phyloP scores from a whole-genome alignment of 35 echinoderm and acorn worm genomes.

The Apostichopus parvimensis region DNA sequence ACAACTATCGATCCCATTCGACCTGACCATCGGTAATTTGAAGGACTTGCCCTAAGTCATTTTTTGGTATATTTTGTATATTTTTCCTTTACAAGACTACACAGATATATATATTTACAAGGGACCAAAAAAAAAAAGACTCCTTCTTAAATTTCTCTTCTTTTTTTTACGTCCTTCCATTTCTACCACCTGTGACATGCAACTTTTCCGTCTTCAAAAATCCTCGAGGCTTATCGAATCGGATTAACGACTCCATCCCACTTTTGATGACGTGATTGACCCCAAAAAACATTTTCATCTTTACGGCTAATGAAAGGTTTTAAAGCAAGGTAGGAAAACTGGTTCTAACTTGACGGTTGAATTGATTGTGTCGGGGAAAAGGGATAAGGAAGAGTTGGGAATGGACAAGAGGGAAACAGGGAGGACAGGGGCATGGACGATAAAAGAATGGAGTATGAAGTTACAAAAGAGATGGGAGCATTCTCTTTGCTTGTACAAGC shows the following conservation, averaged over 20 bases:
- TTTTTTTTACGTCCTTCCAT: background rate
- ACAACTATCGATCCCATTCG: background rate
- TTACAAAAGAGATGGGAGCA: no score
- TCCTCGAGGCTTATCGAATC: background rate
- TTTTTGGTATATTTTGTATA: background rate
- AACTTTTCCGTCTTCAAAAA: background rate
- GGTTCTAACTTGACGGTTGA: no score
- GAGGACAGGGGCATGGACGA: no score
- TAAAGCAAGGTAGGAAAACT: no score
- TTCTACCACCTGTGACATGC: background rate
- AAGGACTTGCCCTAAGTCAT: background rate
- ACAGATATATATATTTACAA: background rate
- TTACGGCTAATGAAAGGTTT: background rate
- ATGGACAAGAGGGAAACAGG: no score
- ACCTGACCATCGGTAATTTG: slow-evolving; percentile 17
- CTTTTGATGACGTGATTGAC: background rate
- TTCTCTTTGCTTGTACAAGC: no score
- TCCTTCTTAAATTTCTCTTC: background rate
- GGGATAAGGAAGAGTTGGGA: no score
- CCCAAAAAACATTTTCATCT: background rate
- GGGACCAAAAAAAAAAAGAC: background rate
- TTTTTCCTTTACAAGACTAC: background rate
- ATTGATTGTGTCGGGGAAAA: no score
- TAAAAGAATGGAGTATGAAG: no score
- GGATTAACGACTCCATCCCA: background rate